These are phyloP conservation scores for Cheilosia scutellata DNA, from an alignment of 2,888 invertebrate species.

Conservation along the genomic window DNA sequence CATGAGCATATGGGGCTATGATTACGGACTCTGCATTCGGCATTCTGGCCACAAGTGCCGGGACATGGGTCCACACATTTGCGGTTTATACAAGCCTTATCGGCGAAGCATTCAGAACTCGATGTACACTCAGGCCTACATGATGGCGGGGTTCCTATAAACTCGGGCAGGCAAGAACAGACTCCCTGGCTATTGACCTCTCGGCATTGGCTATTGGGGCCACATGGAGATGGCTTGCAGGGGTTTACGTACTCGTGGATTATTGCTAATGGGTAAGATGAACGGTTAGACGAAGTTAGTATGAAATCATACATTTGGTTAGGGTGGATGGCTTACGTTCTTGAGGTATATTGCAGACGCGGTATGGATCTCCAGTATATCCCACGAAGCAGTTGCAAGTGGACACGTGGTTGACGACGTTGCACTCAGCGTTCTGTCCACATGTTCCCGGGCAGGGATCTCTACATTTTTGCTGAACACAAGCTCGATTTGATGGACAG, in stretches of 20 bases:
- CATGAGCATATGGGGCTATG: conserved; percentile 93
- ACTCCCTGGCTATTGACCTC: conserved; percentile 88
- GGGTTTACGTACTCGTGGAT: conserved; percentile 84
- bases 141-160: conserved; percentile 88
- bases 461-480: conserved; percentile 89
- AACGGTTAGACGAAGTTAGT: background rate
- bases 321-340: conserved; percentile 80
- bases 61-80: conserved; percentile 91
- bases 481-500: conserved; percentile 89
- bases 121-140: conserved; percentile 91
- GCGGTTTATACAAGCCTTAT: conserved; percentile 89
- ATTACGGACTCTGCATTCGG: conserved; percentile 90
- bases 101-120: conserved; percentile 88
- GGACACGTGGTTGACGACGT: conserved; percentile 89
- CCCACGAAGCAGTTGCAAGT: conserved; percentile 88
- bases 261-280: conserved; percentile 84
- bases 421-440: conserved; percentile 89
- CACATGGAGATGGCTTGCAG: conserved; percentile 88
- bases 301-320: background rate
- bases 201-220: conserved; percentile 91
- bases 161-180: conserved; percentile 89
- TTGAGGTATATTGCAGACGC: conserved; percentile 84
- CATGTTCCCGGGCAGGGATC: conserved; percentile 92
- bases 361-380: conserved; percentile 87
- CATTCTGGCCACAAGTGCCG: conserved; percentile 89